Percentiles rank a stretch among this genome's conserved stretches.
Evolutionary conservation across 2,888 invertebrate genomes (phyloP).

Genomic region (Latheticus oryzae): DNA sequence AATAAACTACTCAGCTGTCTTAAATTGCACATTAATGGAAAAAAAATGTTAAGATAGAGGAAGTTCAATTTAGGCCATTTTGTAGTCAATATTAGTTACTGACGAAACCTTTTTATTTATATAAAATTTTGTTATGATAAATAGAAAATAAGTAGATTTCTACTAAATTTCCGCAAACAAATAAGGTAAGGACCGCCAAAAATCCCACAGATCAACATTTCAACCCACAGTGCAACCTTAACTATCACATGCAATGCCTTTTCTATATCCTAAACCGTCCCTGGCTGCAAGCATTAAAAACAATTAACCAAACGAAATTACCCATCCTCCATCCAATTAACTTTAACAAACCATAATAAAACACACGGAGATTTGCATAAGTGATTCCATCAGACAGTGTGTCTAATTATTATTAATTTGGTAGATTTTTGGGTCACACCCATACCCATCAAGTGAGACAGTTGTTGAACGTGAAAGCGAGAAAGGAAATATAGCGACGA

Average conservation of each 20-base stretch:
- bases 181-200: slow-evolving; percentile 30
- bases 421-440: slow-evolving; percentile 31
- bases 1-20: no score
- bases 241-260: background rate
- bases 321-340: slow-evolving; percentile 14
- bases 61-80: no score
- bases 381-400: background rate
- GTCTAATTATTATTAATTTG: slow-evolving; percentile 21
- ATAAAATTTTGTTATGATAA: no score
- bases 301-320: background rate
- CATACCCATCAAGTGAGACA: slow-evolving; percentile 24
- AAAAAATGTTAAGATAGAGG: no score
- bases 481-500: slow-evolving; percentile 26
- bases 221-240: slow-evolving; percentile 22
- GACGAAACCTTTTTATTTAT: no score
- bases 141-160: no score
- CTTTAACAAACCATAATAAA: slow-evolving; percentile 6
- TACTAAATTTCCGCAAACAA: slow-evolving; percentile 26
- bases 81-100: no score
- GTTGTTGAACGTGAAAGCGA: slow-evolving; percentile 21
- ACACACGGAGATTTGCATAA: slow-evolving; percentile 21
- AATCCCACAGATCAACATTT: slow-evolving; percentile 30
- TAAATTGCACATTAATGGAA: no score
- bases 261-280: slow-evolving; percentile 13
- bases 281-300: slow-evolving; percentile 5